Conservation (phyloP, 2,888 invertebrate species). For the Athalia rosae region DNA sequence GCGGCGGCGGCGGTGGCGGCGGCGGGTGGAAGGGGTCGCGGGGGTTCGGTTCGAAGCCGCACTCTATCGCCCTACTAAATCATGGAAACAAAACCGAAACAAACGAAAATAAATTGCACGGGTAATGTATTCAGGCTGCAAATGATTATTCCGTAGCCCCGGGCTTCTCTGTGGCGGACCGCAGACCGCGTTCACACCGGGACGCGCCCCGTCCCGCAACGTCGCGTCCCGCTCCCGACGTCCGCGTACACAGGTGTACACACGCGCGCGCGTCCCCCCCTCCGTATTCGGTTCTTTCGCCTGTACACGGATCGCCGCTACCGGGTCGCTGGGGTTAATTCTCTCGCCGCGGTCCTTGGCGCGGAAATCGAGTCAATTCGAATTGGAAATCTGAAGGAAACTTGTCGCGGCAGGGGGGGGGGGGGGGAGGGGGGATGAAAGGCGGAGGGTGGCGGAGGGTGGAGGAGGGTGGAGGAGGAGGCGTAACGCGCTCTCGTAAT, state of each 20-base stretch:
- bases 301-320: slow-evolving; percentile 7
- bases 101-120: slow-evolving; percentile 70
- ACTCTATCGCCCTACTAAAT: slow-evolving; percentile 57
- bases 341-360: slow-evolving; percentile 52
- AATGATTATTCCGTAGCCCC: slow-evolving; percentile 71
- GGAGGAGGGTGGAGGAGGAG: slow-evolving; percentile 46
- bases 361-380: slow-evolving; percentile 46
- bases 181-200: slow-evolving; percentile 59
- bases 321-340: slow-evolving; percentile 28
- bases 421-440: slow-evolving; percentile 52
- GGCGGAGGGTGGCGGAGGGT: slow-evolving; percentile 50
- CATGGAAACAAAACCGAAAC: slow-evolving; percentile 68
- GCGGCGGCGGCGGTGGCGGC: slow-evolving; percentile 48
- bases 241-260: too few species aligned
- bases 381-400: slow-evolving; percentile 35
- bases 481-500: slow-evolving; percentile 63
- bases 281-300: slow-evolving; percentile 49
- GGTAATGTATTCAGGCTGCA: slow-evolving; percentile 70
- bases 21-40: slow-evolving; percentile 22
- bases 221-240: too few species aligned
- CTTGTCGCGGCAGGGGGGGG: slow-evolving; percentile 43
- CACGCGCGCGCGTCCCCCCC: too few species aligned
- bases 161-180: slow-evolving; percentile 65
- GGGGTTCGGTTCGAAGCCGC: slow-evolving; percentile 29
- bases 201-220: slow-evolving; percentile 50